phyloP scores from a whole-genome alignment of 2,113 vertebrate species.

The Trogon melanurus region DNA sequence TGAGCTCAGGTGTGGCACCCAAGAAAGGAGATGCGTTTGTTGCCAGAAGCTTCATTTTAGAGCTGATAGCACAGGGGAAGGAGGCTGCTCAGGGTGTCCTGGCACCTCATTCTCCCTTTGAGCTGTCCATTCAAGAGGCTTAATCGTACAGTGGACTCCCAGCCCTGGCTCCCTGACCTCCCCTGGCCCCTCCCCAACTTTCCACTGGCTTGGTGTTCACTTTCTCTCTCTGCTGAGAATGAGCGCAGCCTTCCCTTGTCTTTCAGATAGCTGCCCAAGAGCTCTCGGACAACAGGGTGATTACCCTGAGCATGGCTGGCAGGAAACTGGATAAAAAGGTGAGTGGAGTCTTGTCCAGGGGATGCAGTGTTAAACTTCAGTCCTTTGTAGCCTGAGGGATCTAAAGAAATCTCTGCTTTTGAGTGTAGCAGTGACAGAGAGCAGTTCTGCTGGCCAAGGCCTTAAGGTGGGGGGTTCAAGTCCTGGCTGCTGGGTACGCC shows the following conservation, averaged over 20 bases:
- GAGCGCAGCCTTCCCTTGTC: not conserved
- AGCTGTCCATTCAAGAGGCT: not conserved
- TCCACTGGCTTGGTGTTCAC: not conserved
- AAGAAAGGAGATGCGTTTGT: not conserved
- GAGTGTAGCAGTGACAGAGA: not conserved
- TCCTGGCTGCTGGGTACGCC: not conserved
- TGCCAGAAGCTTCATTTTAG: not conserved
- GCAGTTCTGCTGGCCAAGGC: not conserved
- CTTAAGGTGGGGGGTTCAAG: not conserved
- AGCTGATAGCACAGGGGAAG: not conserved
- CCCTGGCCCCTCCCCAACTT: not conserved
- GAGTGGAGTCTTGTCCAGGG: not conserved
- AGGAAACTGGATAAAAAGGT: constrained; percentile 99
- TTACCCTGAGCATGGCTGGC: constrained; percentile 92
- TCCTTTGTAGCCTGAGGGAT: not conserved
- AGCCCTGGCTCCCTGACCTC: not conserved
- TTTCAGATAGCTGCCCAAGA: constrained; percentile 94
- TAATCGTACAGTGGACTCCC: not conserved
- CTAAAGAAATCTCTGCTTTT: not conserved
- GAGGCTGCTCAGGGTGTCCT: not conserved
- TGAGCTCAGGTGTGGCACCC: not conserved
- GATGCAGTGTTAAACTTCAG: not conserved
- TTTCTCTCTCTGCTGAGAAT: not conserved
- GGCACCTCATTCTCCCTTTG: not conserved
- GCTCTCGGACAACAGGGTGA: constrained; percentile 97